Conservation (phyloP, 2,888 invertebrate species). For the Cetonia aurata region DNA sequence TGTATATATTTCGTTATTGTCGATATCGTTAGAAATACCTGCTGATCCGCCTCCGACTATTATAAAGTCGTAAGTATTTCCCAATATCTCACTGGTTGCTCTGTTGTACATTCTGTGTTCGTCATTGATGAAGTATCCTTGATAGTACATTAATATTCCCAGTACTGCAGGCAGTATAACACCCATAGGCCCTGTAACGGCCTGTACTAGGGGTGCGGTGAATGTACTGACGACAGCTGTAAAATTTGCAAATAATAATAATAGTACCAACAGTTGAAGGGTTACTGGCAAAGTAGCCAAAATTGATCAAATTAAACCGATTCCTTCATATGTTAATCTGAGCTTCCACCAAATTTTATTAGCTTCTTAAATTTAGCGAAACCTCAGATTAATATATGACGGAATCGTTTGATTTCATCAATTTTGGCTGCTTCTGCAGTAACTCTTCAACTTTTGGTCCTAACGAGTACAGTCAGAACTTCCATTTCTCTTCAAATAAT, state of each 20-base stretch:
- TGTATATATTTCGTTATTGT: too few species aligned
- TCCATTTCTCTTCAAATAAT: too few species aligned
- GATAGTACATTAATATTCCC: constrained; percentile 88
- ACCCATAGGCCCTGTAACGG: constrained; percentile 77
- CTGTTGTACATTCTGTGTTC: constrained; percentile 84
- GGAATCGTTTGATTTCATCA: too few species aligned
- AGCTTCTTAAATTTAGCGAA: too few species aligned
- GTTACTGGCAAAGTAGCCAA: too few species aligned
- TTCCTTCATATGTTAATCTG: too few species aligned
- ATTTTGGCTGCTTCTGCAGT: too few species aligned
- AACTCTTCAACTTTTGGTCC: too few species aligned
- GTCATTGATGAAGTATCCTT: constrained; percentile 86
- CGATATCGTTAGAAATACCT: constrained; percentile 66
- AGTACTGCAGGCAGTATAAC: constrained; percentile 89
- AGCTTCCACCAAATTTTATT: too few species aligned
- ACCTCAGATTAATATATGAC: too few species aligned
- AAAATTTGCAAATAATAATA: constrained; percentile 13
- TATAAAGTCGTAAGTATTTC: constrained; percentile 85
- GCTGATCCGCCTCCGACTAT: constrained; percentile 90
- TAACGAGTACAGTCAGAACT: too few species aligned
- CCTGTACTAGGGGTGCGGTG: constrained; percentile 76
- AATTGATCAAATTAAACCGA: too few species aligned
- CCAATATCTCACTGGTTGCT: constrained; percentile 71
- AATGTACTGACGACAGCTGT: constrained; percentile 73
- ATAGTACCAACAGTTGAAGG: not conserved